These are phyloP conservation scores for Sus scrofa DNA, from an alignment of 2,113 vertebrate species.

Conservation along the genomic window DNA sequence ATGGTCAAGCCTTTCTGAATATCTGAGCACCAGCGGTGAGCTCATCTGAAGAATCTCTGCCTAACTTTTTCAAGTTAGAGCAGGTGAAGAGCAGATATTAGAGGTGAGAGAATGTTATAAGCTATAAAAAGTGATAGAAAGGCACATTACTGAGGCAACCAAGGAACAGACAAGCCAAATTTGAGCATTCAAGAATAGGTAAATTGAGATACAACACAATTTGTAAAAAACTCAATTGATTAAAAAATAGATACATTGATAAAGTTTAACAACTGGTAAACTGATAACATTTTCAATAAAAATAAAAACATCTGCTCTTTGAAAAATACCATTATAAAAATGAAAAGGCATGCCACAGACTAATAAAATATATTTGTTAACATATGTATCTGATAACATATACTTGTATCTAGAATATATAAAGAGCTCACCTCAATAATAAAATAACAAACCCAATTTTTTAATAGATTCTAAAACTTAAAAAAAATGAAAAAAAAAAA, in stretches of 20 bases:
- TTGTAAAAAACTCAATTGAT: background rate
- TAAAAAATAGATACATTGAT: background rate
- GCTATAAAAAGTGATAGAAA: background rate
- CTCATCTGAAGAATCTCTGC: background rate
- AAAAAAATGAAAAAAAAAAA: background rate
- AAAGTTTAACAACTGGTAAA: background rate
- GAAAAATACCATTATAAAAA: background rate
- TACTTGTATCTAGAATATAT: background rate
- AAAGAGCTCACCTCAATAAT: background rate
- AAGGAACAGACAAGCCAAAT: background rate
- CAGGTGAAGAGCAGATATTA: background rate
- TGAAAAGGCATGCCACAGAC: background rate
- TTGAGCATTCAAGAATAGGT: background rate
- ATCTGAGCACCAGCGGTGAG: background rate
- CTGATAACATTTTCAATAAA: slow-evolving; percentile 10
- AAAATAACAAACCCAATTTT: background rate
- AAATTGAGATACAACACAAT: background rate
- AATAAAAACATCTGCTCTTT: slow-evolving; percentile 11
- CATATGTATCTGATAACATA: background rate
- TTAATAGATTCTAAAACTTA: background rate
- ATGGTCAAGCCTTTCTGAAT: background rate
- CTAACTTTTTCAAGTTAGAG: background rate
- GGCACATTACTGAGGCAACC: background rate
- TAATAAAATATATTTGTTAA: background rate
- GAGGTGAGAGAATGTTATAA: background rate